These are phyloP conservation scores for Temnothorax nylanderi DNA, from an alignment of 1,140 invertebrate genomes.

Conservation along the genomic window DNA sequence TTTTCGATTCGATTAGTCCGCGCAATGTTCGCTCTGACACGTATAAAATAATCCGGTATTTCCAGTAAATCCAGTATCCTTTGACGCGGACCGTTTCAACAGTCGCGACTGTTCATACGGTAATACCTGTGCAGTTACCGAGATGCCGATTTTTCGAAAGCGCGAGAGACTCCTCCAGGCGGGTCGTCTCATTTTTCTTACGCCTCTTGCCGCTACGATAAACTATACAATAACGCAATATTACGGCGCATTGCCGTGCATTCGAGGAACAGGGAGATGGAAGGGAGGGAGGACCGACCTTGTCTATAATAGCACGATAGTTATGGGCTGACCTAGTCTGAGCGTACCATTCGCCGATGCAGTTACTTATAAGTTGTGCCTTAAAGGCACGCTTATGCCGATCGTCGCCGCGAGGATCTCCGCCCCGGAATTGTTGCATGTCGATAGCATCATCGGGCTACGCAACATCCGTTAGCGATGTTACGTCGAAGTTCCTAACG, in stretches of 20 bases:
- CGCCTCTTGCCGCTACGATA: neutral
- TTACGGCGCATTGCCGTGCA: slow-evolving; percentile 19
- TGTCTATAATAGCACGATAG: slow-evolving; percentile 74
- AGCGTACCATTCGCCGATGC: slow-evolving; percentile 76
- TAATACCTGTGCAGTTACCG: neutral
- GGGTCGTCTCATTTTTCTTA: neutral
- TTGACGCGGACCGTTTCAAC: slow-evolving; percentile 13
- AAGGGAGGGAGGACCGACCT: slow-evolving; percentile 71
- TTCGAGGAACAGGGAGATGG: slow-evolving; percentile 6
- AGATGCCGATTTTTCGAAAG: slow-evolving; percentile 43
- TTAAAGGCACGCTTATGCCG: slow-evolving; percentile 21
- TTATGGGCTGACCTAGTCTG: slow-evolving; percentile 75
- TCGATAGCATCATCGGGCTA: neutral
- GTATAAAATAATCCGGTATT: slow-evolving; percentile 58
- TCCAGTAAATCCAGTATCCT: slow-evolving; percentile 45
- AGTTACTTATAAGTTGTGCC: slow-evolving; percentile 57
- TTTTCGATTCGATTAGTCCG: slow-evolving; percentile 53
- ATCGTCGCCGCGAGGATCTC: slow-evolving; percentile 36
- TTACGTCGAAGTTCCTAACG: neutral
- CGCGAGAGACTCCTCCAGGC: neutral
- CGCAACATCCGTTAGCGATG: slow-evolving; percentile 11
- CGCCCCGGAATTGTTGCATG: slow-evolving; percentile 9
- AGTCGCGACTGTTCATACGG: neutral
- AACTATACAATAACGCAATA: slow-evolving; percentile 43
- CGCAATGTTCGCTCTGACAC: slow-evolving; percentile 46